phyloP scores from a whole-genome alignment of 2,113 vertebrate genomes.

The Labeo catla region DNA sequence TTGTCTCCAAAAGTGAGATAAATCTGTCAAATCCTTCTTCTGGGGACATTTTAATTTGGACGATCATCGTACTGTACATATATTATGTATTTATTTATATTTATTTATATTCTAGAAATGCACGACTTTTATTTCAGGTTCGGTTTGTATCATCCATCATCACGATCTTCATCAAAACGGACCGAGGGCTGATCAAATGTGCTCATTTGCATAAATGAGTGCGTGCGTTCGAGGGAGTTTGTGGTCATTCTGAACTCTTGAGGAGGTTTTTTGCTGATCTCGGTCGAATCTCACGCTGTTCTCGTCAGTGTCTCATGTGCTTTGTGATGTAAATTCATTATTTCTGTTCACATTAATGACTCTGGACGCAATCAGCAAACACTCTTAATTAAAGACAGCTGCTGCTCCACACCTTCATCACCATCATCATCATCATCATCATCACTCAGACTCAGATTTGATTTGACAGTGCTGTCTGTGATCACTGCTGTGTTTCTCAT shows the following conservation, averaged over 20 bases:
- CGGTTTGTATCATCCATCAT: not conserved
- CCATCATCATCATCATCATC: not conserved
- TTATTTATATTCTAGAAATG: not conserved
- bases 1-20: not conserved
- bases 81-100: not conserved
- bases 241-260: not conserved
- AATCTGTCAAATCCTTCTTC: not conserved
- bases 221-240: not conserved
- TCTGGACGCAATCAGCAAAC: not conserved
- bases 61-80: not conserved
- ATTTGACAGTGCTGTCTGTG: not conserved
- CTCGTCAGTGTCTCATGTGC: not conserved
- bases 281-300: constrained; percentile 37
- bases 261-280: constrained; percentile 16
- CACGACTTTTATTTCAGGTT: not conserved
- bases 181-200: not conserved
- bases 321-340: not conserved
- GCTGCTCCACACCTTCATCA: too few relatives aligned
- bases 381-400: not conserved
- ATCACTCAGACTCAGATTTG: not conserved
- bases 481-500: too few relatives aligned
- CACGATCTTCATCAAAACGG: too few relatives aligned
- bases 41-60: not conserved
- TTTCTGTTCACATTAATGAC: not conserved
- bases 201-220: not conserved